Evolutionary conservation across 2,888 invertebrate genomes (phyloP), one percentile per base, ranked within the genome.

Genomic region (Pterostichus madidus): DNA sequence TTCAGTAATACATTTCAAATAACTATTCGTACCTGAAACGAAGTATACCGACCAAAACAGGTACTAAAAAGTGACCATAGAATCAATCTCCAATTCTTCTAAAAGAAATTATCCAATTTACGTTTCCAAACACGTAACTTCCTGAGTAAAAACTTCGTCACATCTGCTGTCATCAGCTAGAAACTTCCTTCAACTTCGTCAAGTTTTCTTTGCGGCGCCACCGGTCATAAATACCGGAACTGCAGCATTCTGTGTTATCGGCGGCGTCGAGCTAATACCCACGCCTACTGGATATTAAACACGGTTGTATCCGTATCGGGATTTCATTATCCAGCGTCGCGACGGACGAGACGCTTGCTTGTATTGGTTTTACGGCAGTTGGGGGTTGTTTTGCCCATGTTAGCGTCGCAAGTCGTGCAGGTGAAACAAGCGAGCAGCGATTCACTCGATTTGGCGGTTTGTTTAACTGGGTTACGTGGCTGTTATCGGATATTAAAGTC

Each of bases 401-500:
- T 24, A n/a, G 64, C 15, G 2, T 56, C 15, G n/a, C 39, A 32
- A 17, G 24, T 49, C 49, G 49, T 49, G 39, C 64, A 64, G 64
- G 64, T 64, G 39, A 39, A 39, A 39, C 59, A 31, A 59, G 24
- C 49, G 49, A 8, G 13, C 15, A 15, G 15, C 39, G 13, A 64
- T 64, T 64, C 64, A 64, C 64, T 35, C 64, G 64, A 64, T 64
- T 64, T 64, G 32, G 64, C 64, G 64, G 64, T 64, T 64, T 64
- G 39, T 64, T 64, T 64, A 64, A 64, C 64, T 32, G 64, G 39
- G 32, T 64, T 39, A 39, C 15, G n/a, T 39, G n/a, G 4, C 5
- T 11, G 35, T 64, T 64, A 64, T 64, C 64, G 64, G 64, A 15
- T 39, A 64, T 64, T 8, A 35, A 64, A 64, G 35, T 32, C 15